Evolutionary conservation across 2,113 vertebrate genomes (phyloP), one percentile per base, ranked within the genome.

Genomic region (Speoplatyrhinus poulsoni): DNA sequence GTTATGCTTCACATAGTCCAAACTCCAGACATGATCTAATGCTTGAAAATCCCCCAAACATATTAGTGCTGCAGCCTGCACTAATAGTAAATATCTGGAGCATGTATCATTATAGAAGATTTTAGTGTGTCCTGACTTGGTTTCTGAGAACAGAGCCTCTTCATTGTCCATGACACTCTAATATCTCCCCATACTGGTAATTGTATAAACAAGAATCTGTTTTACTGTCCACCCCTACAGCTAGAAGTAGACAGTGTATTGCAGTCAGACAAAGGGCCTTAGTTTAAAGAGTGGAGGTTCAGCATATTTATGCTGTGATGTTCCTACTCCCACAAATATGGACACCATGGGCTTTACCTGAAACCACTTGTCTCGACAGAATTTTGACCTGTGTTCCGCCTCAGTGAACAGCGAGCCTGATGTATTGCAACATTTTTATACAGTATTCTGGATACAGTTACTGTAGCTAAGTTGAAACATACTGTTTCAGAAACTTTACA

Each of bases 171-270:
- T 54, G 16, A 46, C 46, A 74, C 78, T 77, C 73, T 72, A 59
- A 83, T 83, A 82, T 76, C 84, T 83, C 84, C 82, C 79, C 67
- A 7, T 71, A 63, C 67, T 75, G 65, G 78, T 92, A 91, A 93
- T 93, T 89, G 86, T 89, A 91, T 91, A 91, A 92, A 93, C 89
- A 93, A 53, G 88, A 84, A 83, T 90, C 75, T 76, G 83, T 86
- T 86, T 85, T 80, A 66, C 83, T 65, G 58, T 82, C 83, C 77
- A 72, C 90, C 89, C 86, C 81, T 70, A 32, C 73, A 67, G 77
- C 57, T 62, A 73, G 33, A 77, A 69, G 41, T 72, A 72, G 79
- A 56, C 59, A 62, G 76, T 73, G 79, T 75, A 86, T 84, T 86
- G 79, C 57, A 71, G 63, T 76, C 70, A 81, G 76, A 88, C 87